Evolutionary conservation across 2,797 vertebrate genomes (phyloP).

Genomic region (Microcaecilia unicolor): DNA sequence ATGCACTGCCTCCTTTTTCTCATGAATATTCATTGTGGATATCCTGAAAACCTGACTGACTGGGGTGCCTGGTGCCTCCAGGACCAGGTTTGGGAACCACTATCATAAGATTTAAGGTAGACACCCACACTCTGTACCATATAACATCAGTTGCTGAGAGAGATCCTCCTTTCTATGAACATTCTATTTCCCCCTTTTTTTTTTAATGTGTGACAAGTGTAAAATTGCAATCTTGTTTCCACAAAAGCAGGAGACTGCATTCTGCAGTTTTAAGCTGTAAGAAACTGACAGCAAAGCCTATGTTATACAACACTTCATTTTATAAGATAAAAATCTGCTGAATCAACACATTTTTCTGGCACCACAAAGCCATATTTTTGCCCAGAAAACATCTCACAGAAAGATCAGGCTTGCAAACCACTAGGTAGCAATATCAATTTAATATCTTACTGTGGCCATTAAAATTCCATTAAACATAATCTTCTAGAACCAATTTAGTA

Average conservation of each 20-base stretch:
- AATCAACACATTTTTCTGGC: conserved; percentile 10
- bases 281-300: conserved; percentile 19
- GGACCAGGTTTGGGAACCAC: too few species aligned
- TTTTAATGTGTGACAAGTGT: not conserved
- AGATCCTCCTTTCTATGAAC: too few species aligned
- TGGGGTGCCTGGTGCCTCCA: too few species aligned
- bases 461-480: conserved; percentile 23
- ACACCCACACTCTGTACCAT: too few species aligned
- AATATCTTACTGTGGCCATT: conserved; percentile 15
- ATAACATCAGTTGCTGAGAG: too few species aligned
- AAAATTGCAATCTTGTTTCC: conserved; percentile 16
- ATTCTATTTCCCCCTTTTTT: not conserved
- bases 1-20: too few species aligned
- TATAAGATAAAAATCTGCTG: not conserved
- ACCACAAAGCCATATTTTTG: conserved; percentile 14
- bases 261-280: conserved; percentile 28
- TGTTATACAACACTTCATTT: conserved; percentile 1
- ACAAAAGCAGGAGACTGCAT: conserved; percentile 13
- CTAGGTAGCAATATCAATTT: conserved; percentile 16
- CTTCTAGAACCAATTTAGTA: conserved; percentile 7
- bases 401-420: conserved; percentile 22
- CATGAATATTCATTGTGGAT: too few species aligned
- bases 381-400: conserved; percentile 22
- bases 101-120: too few species aligned
- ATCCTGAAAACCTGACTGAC: too few species aligned